Conservation (phyloP, 2,113 vertebrate species). For the Taurulus bubalis region DNA sequence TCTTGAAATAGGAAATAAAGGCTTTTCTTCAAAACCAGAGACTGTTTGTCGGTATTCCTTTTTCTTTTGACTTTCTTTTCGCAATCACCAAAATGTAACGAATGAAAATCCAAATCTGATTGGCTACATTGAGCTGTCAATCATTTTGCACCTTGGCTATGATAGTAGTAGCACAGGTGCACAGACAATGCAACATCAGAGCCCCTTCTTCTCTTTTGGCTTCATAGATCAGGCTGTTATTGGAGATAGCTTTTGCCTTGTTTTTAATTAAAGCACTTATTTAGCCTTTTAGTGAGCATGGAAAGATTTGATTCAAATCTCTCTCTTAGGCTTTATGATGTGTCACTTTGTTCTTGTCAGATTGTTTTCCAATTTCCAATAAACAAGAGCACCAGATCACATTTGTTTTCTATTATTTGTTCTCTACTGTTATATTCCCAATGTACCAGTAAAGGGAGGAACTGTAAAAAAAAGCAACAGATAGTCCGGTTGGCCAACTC, state of each 20-base stretch:
- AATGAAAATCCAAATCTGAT: constrained; percentile 1
- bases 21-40: constrained; percentile 80
- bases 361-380: constrained; percentile 79
- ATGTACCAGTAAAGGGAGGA: background rate
- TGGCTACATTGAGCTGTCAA: constrained; percentile 3
- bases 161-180: constrained; percentile 1
- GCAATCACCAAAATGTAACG: background rate
- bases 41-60: constrained; percentile 70
- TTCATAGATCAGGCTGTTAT: constrained; percentile 15
- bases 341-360: constrained; percentile 70
- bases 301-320: constrained; percentile 45
- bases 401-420: constrained; percentile 67
- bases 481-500: background rate
- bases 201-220: constrained; percentile 14
- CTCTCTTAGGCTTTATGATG: constrained; percentile 69
- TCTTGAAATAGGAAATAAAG: constrained; percentile 84
- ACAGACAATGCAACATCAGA: constrained; percentile 5
- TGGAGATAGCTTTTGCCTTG: constrained; percentile 45
- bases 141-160: constrained; percentile 12
- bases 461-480: background rate
- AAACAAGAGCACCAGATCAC: constrained; percentile 75
- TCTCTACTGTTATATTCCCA: constrained; percentile 16
- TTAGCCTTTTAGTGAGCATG: constrained; percentile 35
- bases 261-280: constrained; percentile 52
- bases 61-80: constrained; percentile 32